phyloP scores from a whole-genome alignment of 30 jellyfish, hydroid and myxozoan species.

The Clytia hemisphaerica region DNA sequence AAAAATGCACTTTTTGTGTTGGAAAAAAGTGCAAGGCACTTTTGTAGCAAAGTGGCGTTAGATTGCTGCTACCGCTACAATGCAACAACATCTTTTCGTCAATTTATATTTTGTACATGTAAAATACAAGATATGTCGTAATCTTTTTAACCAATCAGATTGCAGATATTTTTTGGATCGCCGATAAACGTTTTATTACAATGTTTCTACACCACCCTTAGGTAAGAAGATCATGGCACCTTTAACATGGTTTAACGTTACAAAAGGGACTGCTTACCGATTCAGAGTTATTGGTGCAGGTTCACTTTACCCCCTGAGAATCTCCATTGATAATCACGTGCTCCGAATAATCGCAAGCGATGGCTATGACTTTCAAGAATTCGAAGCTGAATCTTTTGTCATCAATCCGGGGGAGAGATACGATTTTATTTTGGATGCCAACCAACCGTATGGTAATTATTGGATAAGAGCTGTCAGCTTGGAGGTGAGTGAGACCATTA shows the following conservation, averaged over 20 bases:
- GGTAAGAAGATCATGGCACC: conserved; percentile 67
- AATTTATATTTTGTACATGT: too few species aligned
- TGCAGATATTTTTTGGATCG: background rate
- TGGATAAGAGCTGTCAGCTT: conserved; percentile 91
- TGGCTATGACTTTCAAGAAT: conserved; percentile 56
- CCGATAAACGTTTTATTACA: background rate
- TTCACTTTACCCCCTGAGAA: conserved; percentile 67
- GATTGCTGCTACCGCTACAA: too few species aligned
- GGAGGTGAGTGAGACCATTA: conserved; percentile 52
- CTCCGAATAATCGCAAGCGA: conserved; percentile 65
- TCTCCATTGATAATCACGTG: conserved; percentile 78
- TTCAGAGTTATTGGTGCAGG: conserved; percentile 92
- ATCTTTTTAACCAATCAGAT: too few species aligned
- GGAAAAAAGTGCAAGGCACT: too few species aligned
- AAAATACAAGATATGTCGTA: too few species aligned
- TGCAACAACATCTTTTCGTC: too few species aligned
- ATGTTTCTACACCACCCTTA: background rate
- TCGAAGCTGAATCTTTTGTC: conserved; percentile 62
- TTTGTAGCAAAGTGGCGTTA: too few species aligned
- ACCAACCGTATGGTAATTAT: conserved; percentile 61
- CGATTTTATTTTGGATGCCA: conserved; percentile 73
- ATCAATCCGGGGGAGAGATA: conserved; percentile 87
- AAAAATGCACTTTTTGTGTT: too few species aligned
- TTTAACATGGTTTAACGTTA: conserved; percentile 63
- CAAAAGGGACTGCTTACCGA: conserved; percentile 64